A percentile compares a stretch with the other conserved stretches of the same genome.
phyloP scores from a whole-genome alignment of 2,797 vertebrate species.

The Argya squamiceps region DNA sequence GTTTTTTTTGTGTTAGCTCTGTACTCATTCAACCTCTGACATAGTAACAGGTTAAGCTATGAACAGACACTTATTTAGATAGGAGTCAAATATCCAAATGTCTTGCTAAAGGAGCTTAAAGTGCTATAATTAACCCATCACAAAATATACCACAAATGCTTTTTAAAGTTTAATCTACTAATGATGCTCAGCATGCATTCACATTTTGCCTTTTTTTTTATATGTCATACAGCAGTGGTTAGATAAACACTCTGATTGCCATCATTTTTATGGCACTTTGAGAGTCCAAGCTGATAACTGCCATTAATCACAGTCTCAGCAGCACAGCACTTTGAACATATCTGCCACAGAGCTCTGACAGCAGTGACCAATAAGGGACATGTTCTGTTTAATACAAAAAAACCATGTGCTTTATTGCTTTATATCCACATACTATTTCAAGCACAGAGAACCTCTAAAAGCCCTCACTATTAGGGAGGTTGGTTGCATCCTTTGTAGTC shows the following conservation, averaged over 20 bases:
- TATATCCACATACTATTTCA: background rate
- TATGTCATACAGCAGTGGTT: background rate
- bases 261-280: slow-evolving; percentile 29
- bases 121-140: background rate
- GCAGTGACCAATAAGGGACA: background rate
- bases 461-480: background rate
- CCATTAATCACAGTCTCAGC: slow-evolving; percentile 51
- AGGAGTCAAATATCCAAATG: background rate
- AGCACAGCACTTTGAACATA: background rate
- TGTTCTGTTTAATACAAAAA: background rate
- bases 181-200: slow-evolving; percentile 15
- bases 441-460: background rate
- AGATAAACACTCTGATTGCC: slow-evolving; percentile 54
- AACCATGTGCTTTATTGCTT: background rate
- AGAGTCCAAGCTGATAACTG: slow-evolving; percentile 7
- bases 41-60: background rate
- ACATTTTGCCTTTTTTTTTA: slow-evolving; percentile 31
- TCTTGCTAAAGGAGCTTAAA: background rate
- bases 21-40: background rate
- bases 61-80: background rate
- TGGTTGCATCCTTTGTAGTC: background rate
- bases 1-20: background rate
- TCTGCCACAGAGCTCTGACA: background rate
- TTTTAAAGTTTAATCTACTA: slow-evolving; percentile 33
- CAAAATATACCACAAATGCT: background rate